Evolutionary conservation across 1,140 invertebrate genomes (phyloP).

Genomic region (Bombus confusus): DNA sequence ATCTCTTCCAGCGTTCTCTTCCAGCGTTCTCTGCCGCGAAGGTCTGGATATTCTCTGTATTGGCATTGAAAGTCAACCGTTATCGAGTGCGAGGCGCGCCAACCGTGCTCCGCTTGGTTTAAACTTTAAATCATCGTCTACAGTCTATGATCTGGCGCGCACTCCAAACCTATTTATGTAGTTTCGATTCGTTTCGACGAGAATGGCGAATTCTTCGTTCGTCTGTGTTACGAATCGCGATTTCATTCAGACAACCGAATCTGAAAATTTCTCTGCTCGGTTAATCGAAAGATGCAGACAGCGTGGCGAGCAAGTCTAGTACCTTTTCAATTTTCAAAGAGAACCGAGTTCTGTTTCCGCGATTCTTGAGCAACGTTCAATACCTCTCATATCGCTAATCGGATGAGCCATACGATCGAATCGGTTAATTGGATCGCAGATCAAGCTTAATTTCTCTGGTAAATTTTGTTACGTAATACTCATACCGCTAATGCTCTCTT

Average conservation of each 20-base stretch:
- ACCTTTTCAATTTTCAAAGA: background rate
- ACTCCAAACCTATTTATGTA: background rate
- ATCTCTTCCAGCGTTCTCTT: background rate
- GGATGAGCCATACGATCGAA: slow-evolving; percentile 20
- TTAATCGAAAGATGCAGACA: background rate
- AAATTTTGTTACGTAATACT: background rate
- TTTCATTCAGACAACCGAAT: background rate
- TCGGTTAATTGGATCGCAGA: slow-evolving; percentile 20
- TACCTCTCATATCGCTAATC: slow-evolving; percentile 16
- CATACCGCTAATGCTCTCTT: background rate
- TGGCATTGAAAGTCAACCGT: slow-evolving; percentile 39
- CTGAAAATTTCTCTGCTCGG: background rate
- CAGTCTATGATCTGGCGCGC: background rate
- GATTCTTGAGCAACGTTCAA: slow-evolving; percentile 30
- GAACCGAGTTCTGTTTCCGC: background rate
- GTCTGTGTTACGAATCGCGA: background rate
- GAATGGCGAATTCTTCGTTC: background rate
- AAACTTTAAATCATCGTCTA: background rate
- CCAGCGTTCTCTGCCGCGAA: slow-evolving; percentile 4
- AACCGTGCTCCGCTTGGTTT: background rate
- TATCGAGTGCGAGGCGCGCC: background rate
- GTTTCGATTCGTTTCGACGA: background rate
- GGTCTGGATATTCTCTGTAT: slow-evolving; percentile 15
- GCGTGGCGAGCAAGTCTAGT: background rate
- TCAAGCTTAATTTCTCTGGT: slow-evolving; percentile 25